Base-by-base conservation (phyloP, 2,888 invertebrate genomes). In the Spicauda simplicius region DNA sequence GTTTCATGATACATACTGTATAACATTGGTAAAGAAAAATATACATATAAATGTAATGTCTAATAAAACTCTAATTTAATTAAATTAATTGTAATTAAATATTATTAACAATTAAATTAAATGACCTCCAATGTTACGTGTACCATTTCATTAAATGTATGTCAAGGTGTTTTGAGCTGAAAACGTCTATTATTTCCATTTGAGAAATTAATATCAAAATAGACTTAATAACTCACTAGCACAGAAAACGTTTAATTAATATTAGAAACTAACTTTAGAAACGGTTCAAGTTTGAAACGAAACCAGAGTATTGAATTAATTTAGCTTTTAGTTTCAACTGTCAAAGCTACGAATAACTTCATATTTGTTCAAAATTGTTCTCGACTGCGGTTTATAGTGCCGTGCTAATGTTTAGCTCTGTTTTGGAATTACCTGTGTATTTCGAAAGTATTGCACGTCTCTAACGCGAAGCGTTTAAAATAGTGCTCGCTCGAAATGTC, bases 171-270 rank as follows among this genome's bases (percentile, higher is more conserved):
- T 33, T 33, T 10, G 10, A 8, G 33, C 6, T 33, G 8, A 33
- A 33, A 1, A 10, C 1, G 0, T 10, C 33, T 8, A 33, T 30
- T 30, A 30, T 33, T 33, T 10, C 41, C 41, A 41, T 41, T 41
- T 41, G 3, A 41, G 14, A 41, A 14, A 41, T 41, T 14, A 41
- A 41, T 41, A 41, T 41, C 25, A 41, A 11, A 41, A 41, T 41
- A 63, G 57, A 37, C 30, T 63, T 19, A 18, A 50, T 68, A 33
- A 57, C 12, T 16, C 33, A 33, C 11, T 14, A 37, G 37, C 19
- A 2, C 41, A 16, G 48, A 54, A 71, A 60, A 52, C 48, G 59
- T 62, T 61, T 67, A 64, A 61, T 33, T 41, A 57, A 63, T 63
- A 56, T 41, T 67, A 62, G 54, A 56, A 64, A 52, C 64, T 57